phyloP scores from a whole-genome alignment of 2,888 invertebrate genomes.

The Pristionchus arcanus region DNA sequence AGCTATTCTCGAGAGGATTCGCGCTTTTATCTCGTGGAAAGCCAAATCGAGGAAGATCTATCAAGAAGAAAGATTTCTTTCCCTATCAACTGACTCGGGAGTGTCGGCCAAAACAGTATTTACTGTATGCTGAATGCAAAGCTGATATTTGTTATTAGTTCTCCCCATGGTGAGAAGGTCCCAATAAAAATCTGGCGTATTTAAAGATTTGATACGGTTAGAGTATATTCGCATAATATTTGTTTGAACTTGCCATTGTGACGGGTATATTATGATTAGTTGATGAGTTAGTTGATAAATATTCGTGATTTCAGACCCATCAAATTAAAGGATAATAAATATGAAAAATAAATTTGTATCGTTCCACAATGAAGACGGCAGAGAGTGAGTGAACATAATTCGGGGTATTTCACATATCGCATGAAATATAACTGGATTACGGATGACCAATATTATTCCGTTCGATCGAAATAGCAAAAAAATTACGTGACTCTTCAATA shows the following conservation, averaged over 20 bases:
- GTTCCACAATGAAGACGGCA: too few species aligned
- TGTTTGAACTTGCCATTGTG: background rate
- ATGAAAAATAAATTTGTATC: too few species aligned
- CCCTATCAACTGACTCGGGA: conserved; percentile 28
- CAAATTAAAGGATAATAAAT: too few species aligned
- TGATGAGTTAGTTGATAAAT: background rate
- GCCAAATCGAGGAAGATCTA: conserved; percentile 22
- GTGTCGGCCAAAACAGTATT: conserved; percentile 42
- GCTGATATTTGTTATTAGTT: background rate
- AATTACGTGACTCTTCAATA: too few species aligned
- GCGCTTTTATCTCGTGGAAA: background rate
- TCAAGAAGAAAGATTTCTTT: conserved; percentile 10
- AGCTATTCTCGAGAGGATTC: background rate
- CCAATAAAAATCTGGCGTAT: too few species aligned
- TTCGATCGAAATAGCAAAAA: too few species aligned
- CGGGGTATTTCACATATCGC: too few species aligned
- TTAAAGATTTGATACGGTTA: background rate
- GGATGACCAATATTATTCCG: too few species aligned
- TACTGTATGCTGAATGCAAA: conserved; percentile 28
- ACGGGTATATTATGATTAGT: background rate
- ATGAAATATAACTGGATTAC: too few species aligned
- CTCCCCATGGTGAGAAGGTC: background rate
- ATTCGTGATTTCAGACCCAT: too few species aligned
- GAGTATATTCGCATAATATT: background rate
- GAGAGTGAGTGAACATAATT: too few species aligned